phyloP scores from a whole-genome alignment of 1,140 invertebrate species.

The Campodea augens region DNA sequence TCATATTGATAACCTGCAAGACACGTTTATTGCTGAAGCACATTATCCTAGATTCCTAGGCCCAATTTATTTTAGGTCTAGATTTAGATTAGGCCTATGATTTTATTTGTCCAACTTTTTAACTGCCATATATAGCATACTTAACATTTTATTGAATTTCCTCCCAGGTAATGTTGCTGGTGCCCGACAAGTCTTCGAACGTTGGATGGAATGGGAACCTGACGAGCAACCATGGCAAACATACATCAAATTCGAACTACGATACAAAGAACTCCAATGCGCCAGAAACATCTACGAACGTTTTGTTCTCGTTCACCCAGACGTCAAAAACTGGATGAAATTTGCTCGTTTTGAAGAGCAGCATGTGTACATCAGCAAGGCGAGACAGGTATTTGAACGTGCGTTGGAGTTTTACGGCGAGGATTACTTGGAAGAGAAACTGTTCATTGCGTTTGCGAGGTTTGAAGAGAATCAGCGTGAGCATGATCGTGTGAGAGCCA shows the following conservation, averaged over 20 bases:
- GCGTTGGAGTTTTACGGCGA: slow-evolving; percentile 96
- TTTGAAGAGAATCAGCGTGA: slow-evolving; percentile 99
- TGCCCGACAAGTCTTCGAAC: slow-evolving; percentile 74
- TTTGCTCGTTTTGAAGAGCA: slow-evolving; percentile 92
- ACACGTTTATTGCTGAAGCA: too few relatives aligned
- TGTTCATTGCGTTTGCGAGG: slow-evolving; percentile 93
- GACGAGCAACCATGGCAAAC: slow-evolving; percentile 99
- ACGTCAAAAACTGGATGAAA: slow-evolving; percentile 93
- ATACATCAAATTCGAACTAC: slow-evolving; percentile 96
- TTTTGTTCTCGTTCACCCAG: slow-evolving; percentile 92
- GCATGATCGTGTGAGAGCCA: slow-evolving; percentile 87
- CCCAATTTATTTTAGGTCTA: too few relatives aligned
- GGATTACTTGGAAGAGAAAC: slow-evolving; percentile 78
- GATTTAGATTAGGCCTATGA: too few relatives aligned
- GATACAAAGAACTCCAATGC: slow-evolving; percentile 91
- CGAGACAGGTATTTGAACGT: slow-evolving; percentile 77
- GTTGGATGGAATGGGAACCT: slow-evolving; percentile 99
- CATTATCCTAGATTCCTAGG: too few relatives aligned
- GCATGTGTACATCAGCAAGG: slow-evolving; percentile 77
- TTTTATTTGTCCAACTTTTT: too few relatives aligned
- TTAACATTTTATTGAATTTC: too few relatives aligned
- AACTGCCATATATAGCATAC: too few relatives aligned
- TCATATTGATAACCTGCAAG: too few relatives aligned
- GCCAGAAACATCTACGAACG: slow-evolving; percentile 85
- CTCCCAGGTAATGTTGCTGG: slow-evolving; percentile 87